These are phyloP conservation scores for Pristionchus entomophagus DNA, from an alignment of 2,888 invertebrate genomes.

Conservation along the genomic window DNA sequence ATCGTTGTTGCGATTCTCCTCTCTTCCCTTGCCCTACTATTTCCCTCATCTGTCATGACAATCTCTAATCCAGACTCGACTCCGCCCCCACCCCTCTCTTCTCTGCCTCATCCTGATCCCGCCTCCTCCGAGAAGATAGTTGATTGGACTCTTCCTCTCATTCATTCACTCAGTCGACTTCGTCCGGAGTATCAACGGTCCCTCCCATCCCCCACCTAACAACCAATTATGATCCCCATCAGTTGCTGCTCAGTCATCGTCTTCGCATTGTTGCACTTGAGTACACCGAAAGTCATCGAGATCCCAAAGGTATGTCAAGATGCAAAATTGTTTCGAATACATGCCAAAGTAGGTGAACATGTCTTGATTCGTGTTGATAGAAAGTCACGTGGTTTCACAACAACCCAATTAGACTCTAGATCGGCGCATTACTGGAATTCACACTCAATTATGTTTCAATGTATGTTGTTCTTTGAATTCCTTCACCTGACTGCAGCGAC, in stretches of 20 bases:
- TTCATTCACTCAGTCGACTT: not conserved
- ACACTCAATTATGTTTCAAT: too few species aligned
- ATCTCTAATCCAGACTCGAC: constrained; percentile 27
- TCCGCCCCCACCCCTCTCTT: too few species aligned
- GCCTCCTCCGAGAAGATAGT: not conserved
- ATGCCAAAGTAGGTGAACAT: too few species aligned
- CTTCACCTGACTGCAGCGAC: too few species aligned
- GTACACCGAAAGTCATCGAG: not conserved
- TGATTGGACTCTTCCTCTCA: constrained; percentile 15
- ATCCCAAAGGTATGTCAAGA: not conserved
- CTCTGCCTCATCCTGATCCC: not conserved
- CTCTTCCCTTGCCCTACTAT: not conserved
- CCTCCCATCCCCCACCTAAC: not conserved
- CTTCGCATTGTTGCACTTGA: too few species aligned
- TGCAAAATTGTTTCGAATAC: not conserved
- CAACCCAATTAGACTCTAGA: too few species aligned
- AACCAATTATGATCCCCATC: not conserved
- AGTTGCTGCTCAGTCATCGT: not conserved
- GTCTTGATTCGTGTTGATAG: too few species aligned
- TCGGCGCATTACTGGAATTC: too few species aligned
- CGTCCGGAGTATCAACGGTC: not conserved
- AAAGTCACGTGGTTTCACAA: too few species aligned
- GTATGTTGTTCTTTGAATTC: too few species aligned
- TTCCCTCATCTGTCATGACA: not conserved
- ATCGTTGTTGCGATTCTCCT: not conserved